phyloP scores from a whole-genome alignment of 2,797 vertebrate genomes.

The Aulostomus chinensis region DNA sequence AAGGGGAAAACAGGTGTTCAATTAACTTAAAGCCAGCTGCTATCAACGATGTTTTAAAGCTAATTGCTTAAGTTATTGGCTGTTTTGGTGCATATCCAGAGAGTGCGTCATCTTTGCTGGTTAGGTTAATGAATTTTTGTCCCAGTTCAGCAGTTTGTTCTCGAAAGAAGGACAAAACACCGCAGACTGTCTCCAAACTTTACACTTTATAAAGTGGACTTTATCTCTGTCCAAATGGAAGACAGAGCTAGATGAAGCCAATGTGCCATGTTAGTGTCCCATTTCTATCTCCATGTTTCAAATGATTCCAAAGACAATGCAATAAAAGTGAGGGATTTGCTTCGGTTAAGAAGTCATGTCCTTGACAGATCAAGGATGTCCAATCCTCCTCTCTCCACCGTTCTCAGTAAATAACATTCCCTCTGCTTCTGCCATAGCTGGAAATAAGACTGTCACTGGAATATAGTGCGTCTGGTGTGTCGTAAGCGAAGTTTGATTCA shows the following conservation, averaged over 20 bases:
- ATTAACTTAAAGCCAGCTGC: conserved; percentile 42
- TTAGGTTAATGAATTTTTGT: no score
- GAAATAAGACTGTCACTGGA: conserved; percentile 65
- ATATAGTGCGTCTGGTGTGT: no score
- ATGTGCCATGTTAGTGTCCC: no score
- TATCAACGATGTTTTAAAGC: conserved; percentile 9
- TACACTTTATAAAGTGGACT: no score
- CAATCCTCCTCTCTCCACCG: no score
- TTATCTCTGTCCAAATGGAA: no score
- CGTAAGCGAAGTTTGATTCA: conserved; percentile 50
- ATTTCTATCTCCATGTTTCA: not conserved
- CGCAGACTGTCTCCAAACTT: no score
- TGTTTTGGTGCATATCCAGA: no score
- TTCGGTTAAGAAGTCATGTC: conserved; percentile 43
- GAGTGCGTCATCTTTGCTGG: no score
- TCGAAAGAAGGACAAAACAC: no score
- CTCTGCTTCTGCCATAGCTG: conserved; percentile 32
- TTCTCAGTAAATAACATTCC: conserved; percentile 66
- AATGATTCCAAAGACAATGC: conserved; percentile 55
- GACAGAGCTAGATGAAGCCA: no score
- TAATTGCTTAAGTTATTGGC: not conserved
- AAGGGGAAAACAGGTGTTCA: conserved; percentile 45
- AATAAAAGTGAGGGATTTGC: conserved; percentile 56
- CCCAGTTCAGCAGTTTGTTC: no score
- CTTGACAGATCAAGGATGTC: conserved; percentile 63